Base-by-base conservation (phyloP, 2,888 invertebrate genomes). In the Limnephilus lunatus region DNA sequence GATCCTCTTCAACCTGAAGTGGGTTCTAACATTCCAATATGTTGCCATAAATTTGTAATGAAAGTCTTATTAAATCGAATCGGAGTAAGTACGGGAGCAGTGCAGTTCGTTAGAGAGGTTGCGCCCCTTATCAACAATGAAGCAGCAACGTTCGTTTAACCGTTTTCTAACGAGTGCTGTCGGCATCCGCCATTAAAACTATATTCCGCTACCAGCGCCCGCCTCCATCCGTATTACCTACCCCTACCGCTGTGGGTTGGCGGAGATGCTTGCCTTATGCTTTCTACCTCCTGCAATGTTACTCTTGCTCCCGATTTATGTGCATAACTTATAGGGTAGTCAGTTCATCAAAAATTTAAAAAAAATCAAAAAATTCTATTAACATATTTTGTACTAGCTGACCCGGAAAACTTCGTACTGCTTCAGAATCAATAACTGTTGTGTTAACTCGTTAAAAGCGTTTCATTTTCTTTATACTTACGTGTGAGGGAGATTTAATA, bases 131-230 rank as follows among this genome's bases (percentile, higher is more conserved):
- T 88, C 88, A 88, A 88, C 88, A 88, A 88, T 88, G 88, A 88
- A 68, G 32, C 88, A 88, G 48, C 48, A 48, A 25, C 88, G 88
- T 88, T 88, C 88, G 88, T 88, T 88, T 88, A 31, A 88, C 88
- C 88, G 80, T 88, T 86, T 86, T 86, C 39, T 86, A 86, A 91
- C 91, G 91, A 80, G 86, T 91, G 5, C 39, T 39, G 85, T 68
- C 48, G 68, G 85, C 85, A 44, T 86, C 86, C 91, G 91, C 91
- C 85, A 91, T 91, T 91, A 91, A 91, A 91, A 91, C 88, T 88
- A 88, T 80, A 88, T 88, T 88, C 80, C 85, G 44, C 85, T 19
- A 35, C 32, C 82, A 15, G 14, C 53, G 11, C 53, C 53, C 19
- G 53, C 53, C 48, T 19, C 53, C 53, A 19, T 25, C 53, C 53